These are phyloP conservation scores for Zygaena filipendulae DNA, from an alignment of 2,888 invertebrate species.

Conservation along the genomic window DNA sequence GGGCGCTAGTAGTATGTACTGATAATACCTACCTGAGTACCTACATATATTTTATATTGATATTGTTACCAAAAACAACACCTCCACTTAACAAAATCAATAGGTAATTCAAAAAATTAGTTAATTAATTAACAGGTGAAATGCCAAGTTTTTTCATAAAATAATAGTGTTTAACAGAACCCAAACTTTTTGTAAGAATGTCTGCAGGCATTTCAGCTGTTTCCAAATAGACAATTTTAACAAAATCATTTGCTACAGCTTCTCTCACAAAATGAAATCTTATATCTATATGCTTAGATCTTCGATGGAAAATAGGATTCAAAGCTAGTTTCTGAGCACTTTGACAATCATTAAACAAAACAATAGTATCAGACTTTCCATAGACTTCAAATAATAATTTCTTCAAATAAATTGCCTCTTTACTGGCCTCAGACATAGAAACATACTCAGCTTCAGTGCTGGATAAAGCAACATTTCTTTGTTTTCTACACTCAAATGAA, in stretches of 20 bases:
- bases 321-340: constrained; percentile 10
- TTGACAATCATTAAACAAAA: constrained; percentile 10
- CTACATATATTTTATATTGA: no score
- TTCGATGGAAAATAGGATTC: constrained; percentile 9
- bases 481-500: no score
- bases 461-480: constrained; percentile 8
- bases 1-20: no score
- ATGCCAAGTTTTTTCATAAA: constrained; percentile 2
- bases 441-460: constrained; percentile 10
- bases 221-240: constrained; percentile 4
- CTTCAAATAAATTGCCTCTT: constrained; percentile 11
- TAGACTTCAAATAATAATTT: constrained; percentile 8
- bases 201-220: constrained; percentile 7
- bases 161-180: not conserved
- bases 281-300: constrained; percentile 11
- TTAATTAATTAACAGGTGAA: no score
- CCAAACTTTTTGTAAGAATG: constrained; percentile 3
- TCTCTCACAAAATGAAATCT: constrained; percentile 12
- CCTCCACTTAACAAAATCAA: no score
- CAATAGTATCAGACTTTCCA: constrained; percentile 1
- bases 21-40: no score
- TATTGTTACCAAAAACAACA: no score
- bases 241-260: constrained; percentile 1
- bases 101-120: no score
- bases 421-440: constrained; percentile 5